phyloP scores from a whole-genome alignment of 2,888 invertebrate species.

The Acrobasis repandana region DNA sequence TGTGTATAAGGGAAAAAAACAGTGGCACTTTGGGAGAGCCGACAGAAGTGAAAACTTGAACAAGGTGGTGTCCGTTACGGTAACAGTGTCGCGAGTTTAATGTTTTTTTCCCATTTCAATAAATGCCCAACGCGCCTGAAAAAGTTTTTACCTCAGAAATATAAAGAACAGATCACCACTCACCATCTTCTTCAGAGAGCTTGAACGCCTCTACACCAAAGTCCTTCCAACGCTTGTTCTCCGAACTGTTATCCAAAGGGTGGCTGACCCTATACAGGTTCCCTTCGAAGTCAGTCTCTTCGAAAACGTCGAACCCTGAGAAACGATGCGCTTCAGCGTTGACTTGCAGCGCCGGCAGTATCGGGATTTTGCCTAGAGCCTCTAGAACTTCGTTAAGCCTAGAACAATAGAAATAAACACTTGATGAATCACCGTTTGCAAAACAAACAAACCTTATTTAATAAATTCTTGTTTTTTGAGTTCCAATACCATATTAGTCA shows the following conservation, averaged over 20 bases:
- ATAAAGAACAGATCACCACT: too few relatives aligned
- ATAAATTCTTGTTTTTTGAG: too few relatives aligned
- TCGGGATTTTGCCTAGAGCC: slow-evolving; percentile 91
- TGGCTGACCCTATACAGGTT: slow-evolving; percentile 65
- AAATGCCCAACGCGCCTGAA: too few relatives aligned
- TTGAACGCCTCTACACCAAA: slow-evolving; percentile 76
- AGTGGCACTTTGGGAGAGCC: too few relatives aligned
- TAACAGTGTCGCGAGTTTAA: too few relatives aligned
- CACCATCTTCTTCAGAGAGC: slow-evolving; percentile 76
- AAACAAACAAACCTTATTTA: too few relatives aligned
- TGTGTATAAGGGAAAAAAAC: too few relatives aligned
- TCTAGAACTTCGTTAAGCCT: slow-evolving; percentile 90
- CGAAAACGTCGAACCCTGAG: slow-evolving; percentile 84
- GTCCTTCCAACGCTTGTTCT: slow-evolving; percentile 62
- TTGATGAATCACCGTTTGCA: not conserved
- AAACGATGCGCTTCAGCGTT: slow-evolving; percentile 85
- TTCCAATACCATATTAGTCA: too few relatives aligned
- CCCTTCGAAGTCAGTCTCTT: slow-evolving; percentile 76
- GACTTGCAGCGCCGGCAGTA: slow-evolving; percentile 88
- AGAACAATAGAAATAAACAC: slow-evolving; percentile 21
- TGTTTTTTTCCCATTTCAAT: too few relatives aligned
- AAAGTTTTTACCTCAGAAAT: too few relatives aligned
- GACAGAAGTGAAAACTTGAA: too few relatives aligned
- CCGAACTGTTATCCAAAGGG: slow-evolving; percentile 64
- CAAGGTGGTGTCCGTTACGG: too few relatives aligned